A percentile compares a stretch with the other conserved stretches of the same genome.
Conservation (phyloP, 2,888 invertebrate species). For the Tineola bisselliella region DNA sequence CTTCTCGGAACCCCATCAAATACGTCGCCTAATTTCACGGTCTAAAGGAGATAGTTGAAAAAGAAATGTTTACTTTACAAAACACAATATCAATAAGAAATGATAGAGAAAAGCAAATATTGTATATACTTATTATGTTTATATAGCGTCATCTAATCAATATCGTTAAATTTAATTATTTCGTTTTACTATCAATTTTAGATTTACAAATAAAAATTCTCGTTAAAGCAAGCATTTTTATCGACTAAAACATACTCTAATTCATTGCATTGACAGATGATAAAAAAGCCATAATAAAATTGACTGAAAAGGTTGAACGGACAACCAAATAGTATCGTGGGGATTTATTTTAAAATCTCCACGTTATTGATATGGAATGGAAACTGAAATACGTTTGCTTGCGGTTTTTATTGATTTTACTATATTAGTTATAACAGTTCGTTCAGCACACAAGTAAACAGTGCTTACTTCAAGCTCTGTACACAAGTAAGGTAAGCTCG, state of each 20-base stretch:
- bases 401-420: neutral
- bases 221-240: neutral
- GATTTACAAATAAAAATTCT: no score
- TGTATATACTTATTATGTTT: neutral
- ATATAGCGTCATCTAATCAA: neutral
- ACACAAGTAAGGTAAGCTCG: conserved; percentile 4
- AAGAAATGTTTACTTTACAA: conserved; percentile 1
- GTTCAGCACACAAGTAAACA: neutral
- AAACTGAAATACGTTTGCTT: neutral
- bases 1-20: conserved; percentile 34
- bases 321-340: neutral
- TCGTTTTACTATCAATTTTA: neutral
- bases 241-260: neutral
- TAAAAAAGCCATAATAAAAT: neutral
- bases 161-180: neutral
- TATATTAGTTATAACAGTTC: neutral
- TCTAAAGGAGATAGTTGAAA: neutral
- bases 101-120: neutral
- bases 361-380: neutral
- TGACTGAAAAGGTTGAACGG: neutral
- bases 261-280: neutral
- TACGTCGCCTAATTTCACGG: conserved; percentile 3
- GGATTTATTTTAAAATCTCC: neutral
- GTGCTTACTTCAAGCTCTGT: neutral
- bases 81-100: conserved; percentile 1